A percentile compares a stretch with the other conserved stretches of the same genome.
Evolutionary conservation across 2,797 vertebrate genomes (phyloP).

Genomic region (Mus spretus): DNA sequence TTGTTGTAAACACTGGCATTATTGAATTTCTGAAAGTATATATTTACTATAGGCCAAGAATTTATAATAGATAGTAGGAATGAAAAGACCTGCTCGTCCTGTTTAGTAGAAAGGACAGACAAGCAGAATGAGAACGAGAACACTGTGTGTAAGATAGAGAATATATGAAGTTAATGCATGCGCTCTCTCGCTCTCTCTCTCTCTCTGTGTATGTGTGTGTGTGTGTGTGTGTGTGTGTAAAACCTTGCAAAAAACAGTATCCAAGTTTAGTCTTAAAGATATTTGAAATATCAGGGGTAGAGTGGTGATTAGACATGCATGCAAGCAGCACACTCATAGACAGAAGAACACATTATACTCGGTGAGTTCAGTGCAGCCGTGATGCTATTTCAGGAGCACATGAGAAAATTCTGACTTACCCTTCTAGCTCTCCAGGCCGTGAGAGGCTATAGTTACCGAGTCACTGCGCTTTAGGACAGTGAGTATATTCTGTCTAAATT

Average conservation of each 20-base stretch:
- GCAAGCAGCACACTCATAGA: background rate
- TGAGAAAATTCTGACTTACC: background rate
- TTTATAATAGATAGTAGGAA: conserved; percentile 23
- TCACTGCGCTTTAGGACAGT: conserved; percentile 40
- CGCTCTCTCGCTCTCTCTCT: background rate
- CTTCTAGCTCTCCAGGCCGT: background rate
- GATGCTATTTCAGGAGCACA: background rate
- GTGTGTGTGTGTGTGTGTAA: background rate
- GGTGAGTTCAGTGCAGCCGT: background rate
- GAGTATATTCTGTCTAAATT: conserved; percentile 39
- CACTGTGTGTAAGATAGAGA: background rate
- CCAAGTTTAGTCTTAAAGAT: conserved; percentile 22
- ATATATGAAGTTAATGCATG: background rate
- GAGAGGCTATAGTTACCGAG: background rate
- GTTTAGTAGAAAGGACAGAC: conserved; percentile 14
- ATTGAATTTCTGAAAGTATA: conserved; percentile 49
- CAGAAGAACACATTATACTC: background rate
- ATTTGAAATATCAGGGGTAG: background rate
- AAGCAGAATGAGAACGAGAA: background rate
- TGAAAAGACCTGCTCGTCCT: background rate
- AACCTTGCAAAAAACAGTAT: background rate
- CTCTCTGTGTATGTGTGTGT: background rate
- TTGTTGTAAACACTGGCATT: background rate
- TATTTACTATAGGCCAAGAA: conserved; percentile 8
- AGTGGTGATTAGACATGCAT: background rate